These are phyloP conservation scores for Vollenhovia emeryi DNA, from an alignment of 1,140 invertebrate species.

Conservation along the genomic window DNA sequence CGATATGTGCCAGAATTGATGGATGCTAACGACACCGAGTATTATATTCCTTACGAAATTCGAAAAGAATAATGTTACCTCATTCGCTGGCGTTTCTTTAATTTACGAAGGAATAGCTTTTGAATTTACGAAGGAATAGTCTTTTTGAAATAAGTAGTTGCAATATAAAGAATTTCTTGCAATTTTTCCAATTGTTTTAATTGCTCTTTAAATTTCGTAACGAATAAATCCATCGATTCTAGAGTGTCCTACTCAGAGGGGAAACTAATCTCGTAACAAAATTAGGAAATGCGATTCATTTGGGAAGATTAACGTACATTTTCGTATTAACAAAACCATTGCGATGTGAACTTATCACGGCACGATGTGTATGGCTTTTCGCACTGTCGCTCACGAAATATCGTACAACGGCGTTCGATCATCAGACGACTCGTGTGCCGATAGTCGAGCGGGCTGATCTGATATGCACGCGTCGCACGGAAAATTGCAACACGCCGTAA, in stretches of 20 bases:
- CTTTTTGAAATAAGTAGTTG: not conserved
- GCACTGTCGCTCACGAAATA: not conserved
- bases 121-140: not conserved
- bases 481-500: conserved; percentile 47
- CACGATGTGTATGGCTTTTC: conserved; percentile 32
- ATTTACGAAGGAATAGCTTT: not conserved
- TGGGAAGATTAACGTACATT: conserved; percentile 10
- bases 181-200: not conserved
- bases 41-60: not conserved
- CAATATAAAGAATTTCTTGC: not conserved
- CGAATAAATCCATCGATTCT: not conserved
- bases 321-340: conserved; percentile 21
- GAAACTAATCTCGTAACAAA: conserved; percentile 7
- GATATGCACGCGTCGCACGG: conserved; percentile 25
- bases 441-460: not conserved
- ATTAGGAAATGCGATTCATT: not conserved
- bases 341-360: not conserved
- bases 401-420: not conserved
- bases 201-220: not conserved
- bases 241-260: not conserved
- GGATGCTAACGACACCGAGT: not conserved
- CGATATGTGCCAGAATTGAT: not conserved
- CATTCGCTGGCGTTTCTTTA: not conserved
- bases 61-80: not conserved
- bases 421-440: not conserved